Evolutionary conservation across 2,888 invertebrate species (phyloP).

Genomic region (Hyalella azteca): DNA sequence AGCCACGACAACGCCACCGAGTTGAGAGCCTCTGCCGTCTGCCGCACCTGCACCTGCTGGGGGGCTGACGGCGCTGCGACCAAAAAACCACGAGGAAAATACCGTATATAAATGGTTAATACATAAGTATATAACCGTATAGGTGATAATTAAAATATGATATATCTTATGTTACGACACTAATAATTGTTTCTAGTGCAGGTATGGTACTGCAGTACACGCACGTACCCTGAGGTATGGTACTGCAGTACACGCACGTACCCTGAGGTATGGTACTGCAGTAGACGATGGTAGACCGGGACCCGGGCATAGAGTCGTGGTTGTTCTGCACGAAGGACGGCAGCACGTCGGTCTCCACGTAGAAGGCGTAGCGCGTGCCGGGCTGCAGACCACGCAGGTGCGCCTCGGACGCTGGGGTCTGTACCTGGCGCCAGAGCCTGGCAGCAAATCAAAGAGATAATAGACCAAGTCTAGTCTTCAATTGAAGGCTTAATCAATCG

Average conservation of each 20-base stretch:
- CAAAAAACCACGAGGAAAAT: no score
- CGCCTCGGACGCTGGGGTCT: neutral
- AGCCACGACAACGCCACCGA: neutral
- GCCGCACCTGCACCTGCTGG: neutral
- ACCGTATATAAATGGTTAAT: no score
- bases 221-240: no score
- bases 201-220: no score
- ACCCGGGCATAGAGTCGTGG: constrained; percentile 16
- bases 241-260: neutral
- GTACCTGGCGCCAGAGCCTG: constrained; percentile 9
- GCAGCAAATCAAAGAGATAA: neutral
- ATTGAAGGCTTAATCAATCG: neutral
- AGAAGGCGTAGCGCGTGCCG: constrained; percentile 18
- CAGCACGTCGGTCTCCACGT: constrained; percentile 2
- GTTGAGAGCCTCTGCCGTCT: neutral
- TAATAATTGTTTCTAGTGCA: no score
- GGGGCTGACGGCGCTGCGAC: neutral
- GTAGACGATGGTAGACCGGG: constrained; percentile 1
- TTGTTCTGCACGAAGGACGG: constrained; percentile 1
- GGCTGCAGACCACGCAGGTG: neutral
- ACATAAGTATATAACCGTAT: no score
- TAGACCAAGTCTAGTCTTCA: neutral
- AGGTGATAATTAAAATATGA: no score
- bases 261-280: neutral
- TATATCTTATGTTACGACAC: no score